Base-by-base conservation (phyloP, 2,113 vertebrate genomes). In the Struthidea cinerea region DNA sequence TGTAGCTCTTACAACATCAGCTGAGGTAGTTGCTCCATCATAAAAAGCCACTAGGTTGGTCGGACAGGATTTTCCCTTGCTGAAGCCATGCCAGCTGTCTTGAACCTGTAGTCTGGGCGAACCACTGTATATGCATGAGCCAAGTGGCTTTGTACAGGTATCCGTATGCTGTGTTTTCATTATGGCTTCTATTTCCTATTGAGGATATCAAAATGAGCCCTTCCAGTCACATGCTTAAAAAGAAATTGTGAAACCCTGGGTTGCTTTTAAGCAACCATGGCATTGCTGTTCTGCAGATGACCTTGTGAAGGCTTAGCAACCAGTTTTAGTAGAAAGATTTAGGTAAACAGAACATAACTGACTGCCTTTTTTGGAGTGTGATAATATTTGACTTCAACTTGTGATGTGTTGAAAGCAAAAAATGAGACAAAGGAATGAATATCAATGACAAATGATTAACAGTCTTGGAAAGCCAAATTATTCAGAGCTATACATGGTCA, bases 91-190 rank as follows among this genome's bases (percentile, higher is more conserved):
- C 12, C 26, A n/a, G 10, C 7, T 65, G 18, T 28, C 44, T 50
- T 73, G 60, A 50, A 33, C 52, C 26, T 67, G 20, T 15, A 26
- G 21, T 35, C n/a, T 42, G 15, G 15, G 5, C n/a, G 8, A 60
- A 76, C 3, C 21, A 41, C 21, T 47, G 4, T 16, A 10, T 1
- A 2, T 39, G 11, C 13, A 35, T 0, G 0, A 70, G 63, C 2
- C 8, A 65, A 35, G 22, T 8, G 17, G 11, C 23, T 70, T 60
- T 64, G 26, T 56, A 22, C 10, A 37, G 33, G 9, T 56, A n/a
- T n/a, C 26, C 20, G 12, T 56, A 30, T 8, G 2, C 7, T 56
- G 14, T 32, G 6, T 6, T 90, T 74, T 7, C 24, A 41, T 41
- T 60, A 33, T 33, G 16, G 22, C 2, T 56, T 46, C 13, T 75